Conservation (phyloP, 2,797 vertebrate species). For the Tapirus indicus region DNA sequence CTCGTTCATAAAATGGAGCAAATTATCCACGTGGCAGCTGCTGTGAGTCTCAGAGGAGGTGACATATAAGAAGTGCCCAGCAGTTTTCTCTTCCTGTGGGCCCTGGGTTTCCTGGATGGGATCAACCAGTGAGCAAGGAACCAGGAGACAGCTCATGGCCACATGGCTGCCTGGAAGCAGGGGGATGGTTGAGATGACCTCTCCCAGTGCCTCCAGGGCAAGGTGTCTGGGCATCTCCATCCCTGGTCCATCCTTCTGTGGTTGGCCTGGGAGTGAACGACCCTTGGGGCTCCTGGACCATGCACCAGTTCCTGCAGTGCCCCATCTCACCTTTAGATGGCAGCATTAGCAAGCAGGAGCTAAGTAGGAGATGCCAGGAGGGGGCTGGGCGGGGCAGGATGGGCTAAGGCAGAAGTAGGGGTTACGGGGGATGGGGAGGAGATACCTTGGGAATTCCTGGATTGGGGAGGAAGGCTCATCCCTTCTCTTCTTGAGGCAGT, state of each 20-base stretch:
- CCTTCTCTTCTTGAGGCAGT: background rate
- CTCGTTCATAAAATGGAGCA: background rate
- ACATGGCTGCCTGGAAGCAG: background rate
- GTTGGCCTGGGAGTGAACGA: background rate
- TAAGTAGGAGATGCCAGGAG: background rate
- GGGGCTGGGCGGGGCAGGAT: background rate
- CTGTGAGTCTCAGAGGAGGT: background rate
- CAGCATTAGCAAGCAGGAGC: constrained; percentile 86
- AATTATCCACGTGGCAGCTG: background rate
- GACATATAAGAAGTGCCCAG: background rate
- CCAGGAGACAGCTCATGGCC: background rate
- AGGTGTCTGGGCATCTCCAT: background rate
- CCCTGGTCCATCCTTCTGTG: background rate
- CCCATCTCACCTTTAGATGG: constrained; percentile 85
- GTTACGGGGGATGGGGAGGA: background rate
- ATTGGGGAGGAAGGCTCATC: background rate
- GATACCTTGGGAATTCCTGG: background rate
- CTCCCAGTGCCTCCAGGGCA: background rate
- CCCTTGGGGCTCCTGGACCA: background rate
- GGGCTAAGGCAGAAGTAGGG: too few species aligned
- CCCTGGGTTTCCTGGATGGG: background rate
- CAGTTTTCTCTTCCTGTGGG: background rate
- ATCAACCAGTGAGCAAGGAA: background rate
- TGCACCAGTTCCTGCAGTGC: background rate
- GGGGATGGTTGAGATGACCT: background rate